Percentiles rank a stretch among this genome's conserved stretches.
Evolutionary conservation across 2,797 vertebrate genomes (phyloP).

Genomic region (Peromyscus attwateri): DNA sequence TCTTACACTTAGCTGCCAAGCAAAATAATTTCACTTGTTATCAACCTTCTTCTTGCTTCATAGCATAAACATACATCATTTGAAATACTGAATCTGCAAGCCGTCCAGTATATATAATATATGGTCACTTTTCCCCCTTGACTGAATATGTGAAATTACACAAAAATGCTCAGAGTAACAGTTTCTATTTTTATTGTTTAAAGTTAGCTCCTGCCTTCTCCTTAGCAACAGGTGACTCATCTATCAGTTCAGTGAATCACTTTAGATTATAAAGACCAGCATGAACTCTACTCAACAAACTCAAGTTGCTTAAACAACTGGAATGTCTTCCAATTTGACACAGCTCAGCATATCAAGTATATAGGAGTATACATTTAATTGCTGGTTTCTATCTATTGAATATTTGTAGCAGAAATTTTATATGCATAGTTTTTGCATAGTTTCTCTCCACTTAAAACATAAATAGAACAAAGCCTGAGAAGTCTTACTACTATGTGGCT

Average conservation of each 20-base stretch:
- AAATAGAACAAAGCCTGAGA: background rate
- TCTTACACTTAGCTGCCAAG: constrained; percentile 72
- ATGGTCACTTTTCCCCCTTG: constrained; percentile 1
- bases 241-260: constrained; percentile 1
- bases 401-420: background rate
- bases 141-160: constrained; percentile 63
- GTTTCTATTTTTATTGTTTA: constrained; percentile 60
- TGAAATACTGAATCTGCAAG: constrained; percentile 65
- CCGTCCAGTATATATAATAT: constrained; percentile 45
- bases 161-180: constrained; percentile 1
- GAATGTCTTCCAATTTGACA: constrained; percentile 58
- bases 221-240: constrained; percentile 46
- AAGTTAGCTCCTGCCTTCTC: constrained; percentile 24
- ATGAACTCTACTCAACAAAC: constrained; percentile 11
- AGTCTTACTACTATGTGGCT: background rate
- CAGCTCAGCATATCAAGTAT: constrained; percentile 7
- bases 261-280: constrained; percentile 45
- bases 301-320: constrained; percentile 32
- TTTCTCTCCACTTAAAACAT: background rate
- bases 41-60: constrained; percentile 32
- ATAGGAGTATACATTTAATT: constrained; percentile 26
- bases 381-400: constrained; percentile 9
- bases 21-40: constrained; percentile 76
- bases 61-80: constrained; percentile 58
- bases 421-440: background rate